Conservation (phyloP, 2,113 vertebrate species). For the Periophthalmus modestus region DNA sequence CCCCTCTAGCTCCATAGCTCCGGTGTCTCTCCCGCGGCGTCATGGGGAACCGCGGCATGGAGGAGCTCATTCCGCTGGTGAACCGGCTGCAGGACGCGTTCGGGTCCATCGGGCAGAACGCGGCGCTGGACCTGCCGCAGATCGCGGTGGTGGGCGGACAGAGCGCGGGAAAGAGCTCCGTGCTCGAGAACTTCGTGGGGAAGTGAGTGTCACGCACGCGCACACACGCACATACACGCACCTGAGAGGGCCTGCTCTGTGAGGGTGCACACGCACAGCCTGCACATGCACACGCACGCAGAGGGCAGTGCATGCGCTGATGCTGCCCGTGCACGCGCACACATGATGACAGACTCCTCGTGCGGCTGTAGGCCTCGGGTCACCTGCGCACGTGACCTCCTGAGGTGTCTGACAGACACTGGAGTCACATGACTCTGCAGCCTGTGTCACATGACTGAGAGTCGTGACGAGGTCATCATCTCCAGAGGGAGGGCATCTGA, state of each 20-base stretch:
- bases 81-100: slow-evolving; percentile 93
- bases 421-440: too few relatives aligned
- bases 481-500: too few relatives aligned
- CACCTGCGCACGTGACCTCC: too few relatives aligned
- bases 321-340: too few relatives aligned
- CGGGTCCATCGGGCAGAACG: slow-evolving; percentile 90
- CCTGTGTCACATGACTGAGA: too few relatives aligned
- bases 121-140: slow-evolving; percentile 91
- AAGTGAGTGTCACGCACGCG: slow-evolving; percentile 77
- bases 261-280: too few relatives aligned
- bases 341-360: too few relatives aligned
- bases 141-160: slow-evolving; percentile 96
- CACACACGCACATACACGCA: background rate
- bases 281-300: too few relatives aligned
- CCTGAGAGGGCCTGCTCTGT: background rate
- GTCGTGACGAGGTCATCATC: too few relatives aligned
- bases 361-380: too few relatives aligned
- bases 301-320: too few relatives aligned
- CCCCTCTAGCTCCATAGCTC: background rate
- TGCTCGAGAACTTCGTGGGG: slow-evolving; percentile 96
- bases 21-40: background rate
- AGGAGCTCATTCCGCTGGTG: slow-evolving; percentile 93
- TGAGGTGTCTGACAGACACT: too few relatives aligned
- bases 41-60: slow-evolving; percentile 97
- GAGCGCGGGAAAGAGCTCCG: slow-evolving; percentile 62